Evolutionary conservation across 2,888 invertebrate species (phyloP).

Genomic region (Panopea generosa): DNA sequence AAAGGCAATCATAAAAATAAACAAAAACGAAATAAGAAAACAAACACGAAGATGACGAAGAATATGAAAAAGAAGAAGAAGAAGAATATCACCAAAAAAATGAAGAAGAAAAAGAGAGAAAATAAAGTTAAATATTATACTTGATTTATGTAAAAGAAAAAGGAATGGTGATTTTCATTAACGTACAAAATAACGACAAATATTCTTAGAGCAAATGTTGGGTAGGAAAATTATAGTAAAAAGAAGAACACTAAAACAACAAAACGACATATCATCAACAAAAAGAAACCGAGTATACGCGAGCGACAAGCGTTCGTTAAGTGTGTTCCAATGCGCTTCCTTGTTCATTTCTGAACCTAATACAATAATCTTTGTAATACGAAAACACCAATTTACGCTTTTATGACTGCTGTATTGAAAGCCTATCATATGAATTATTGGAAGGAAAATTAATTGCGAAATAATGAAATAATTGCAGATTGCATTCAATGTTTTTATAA

Average conservation of each 20-base stretch:
- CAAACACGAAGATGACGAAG: no score
- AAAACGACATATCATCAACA: no score
- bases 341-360: conserved; percentile 10
- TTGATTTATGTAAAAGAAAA: background rate
- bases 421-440: conserved; percentile 19
- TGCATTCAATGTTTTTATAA: conserved; percentile 12
- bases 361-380: conserved; percentile 11
- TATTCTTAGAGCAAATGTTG: no score
- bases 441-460: conserved; percentile 34
- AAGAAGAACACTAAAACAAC: no score
- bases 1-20: background rate
- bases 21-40: no score
- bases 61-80: background rate
- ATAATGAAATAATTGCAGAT: conserved; percentile 50
- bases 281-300: no score
- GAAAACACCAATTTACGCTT: conserved; percentile 17
- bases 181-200: no score
- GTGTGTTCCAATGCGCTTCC: no score
- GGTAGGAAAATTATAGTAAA: no score
- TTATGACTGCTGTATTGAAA: conserved; percentile 1
- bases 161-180: no score
- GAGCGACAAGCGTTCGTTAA: no score
- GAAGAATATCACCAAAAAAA: background rate
- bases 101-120: background rate
- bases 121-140: background rate